Base-by-base conservation (phyloP, 2,113 vertebrate species). In the Myotis yumanensis region DNA sequence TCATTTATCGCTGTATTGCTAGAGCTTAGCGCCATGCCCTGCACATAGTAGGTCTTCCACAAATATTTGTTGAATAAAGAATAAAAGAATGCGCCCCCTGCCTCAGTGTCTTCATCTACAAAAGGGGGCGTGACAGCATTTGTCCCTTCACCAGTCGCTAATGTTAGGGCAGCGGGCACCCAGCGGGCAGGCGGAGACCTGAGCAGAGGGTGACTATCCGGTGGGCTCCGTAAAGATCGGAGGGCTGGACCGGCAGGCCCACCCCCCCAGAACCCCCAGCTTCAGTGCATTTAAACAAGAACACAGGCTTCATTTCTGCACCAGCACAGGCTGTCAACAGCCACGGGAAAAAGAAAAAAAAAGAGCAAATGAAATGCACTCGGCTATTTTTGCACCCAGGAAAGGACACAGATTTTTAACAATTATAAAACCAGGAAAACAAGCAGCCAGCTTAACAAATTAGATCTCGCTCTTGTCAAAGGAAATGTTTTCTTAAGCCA, bases 401-500 rank as follows among this genome's bases (percentile, higher is more conserved):
- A 86, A 93, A 95, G 75, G 80, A 88, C 52, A 96, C 10, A 46
- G 73, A 82, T 92, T 93, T 93, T 40, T 1, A 40, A 92, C 75
- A 89, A 94, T 17, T 89, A 94, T 87, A 95, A 95, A 96, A 69
- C 85, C 73, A 86, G 90, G 95, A 86, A 94, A 92, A 93, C 97
- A 97, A 91, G 93, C 86, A 91, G 81, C 89, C 94, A 66, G 51
- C 89, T 97, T 95, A 97, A 92, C 95, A 95, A 95, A 96, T 96
- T 95, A 96, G 90, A 91, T 94, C 46, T 85, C 59, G 66, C 69
- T 95, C 90, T 92, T 95, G 89, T 96, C 91, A 95, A 89, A 94
- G 64, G 66, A 95, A 94, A 89, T 80, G 37, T 95, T 95, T 86
- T 83, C 96, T 97, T 95, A 57, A 96, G 93, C 75, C 91, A 59